phyloP scores from a whole-genome alignment of 2,797 vertebrate species.

The Macrochelys suwanniensis region DNA sequence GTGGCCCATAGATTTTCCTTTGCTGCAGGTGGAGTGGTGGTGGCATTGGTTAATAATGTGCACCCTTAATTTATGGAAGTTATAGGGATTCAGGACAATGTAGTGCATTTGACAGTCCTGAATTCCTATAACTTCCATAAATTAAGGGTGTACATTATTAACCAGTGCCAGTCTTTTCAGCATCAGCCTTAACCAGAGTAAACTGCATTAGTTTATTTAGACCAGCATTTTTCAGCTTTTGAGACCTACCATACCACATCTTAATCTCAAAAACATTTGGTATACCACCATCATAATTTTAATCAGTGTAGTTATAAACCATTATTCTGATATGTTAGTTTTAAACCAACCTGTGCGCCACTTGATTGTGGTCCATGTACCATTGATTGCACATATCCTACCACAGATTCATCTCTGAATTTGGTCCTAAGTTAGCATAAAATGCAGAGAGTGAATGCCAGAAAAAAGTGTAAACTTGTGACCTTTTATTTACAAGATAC shows the following conservation, averaged over 20 bases:
- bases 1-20: not conserved
- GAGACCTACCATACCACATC: not conserved
- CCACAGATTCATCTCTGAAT: not conserved
- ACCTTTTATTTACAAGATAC: not conserved
- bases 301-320: not conserved
- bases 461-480: not conserved
- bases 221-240: not conserved
- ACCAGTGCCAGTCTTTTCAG: not conserved
- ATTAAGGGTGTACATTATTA: slow-evolving; percentile 4
- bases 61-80: not conserved
- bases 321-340: not conserved
- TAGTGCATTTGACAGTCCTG: not conserved
- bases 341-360: not conserved
- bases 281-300: not conserved
- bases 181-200: not conserved
- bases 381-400: not conserved
- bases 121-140: not conserved
- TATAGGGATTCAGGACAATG: not conserved
- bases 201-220: not conserved
- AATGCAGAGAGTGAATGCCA: not conserved
- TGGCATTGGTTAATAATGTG: not conserved
- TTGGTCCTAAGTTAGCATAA: not conserved
- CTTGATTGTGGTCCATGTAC: not conserved
- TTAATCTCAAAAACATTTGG: not conserved
- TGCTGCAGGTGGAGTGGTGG: not conserved